Conservation (phyloP, 2,888 invertebrate genomes). For the Perizoma flavofasciatum region DNA sequence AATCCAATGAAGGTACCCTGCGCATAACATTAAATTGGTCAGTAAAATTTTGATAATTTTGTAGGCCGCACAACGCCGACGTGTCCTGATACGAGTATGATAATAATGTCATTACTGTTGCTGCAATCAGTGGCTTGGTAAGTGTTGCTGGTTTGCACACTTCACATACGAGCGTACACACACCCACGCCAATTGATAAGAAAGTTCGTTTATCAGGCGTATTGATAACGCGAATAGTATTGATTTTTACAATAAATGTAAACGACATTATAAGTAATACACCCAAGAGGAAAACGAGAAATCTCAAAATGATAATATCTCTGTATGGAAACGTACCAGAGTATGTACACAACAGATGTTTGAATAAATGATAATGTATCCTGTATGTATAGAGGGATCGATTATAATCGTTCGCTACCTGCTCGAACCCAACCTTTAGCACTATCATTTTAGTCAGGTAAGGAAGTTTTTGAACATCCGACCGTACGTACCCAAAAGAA, state of each 20-base stretch:
- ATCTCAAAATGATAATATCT: neutral
- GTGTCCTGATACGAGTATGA: slow-evolving; percentile 4
- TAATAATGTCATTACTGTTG: slow-evolving; percentile 21
- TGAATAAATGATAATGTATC: slow-evolving; percentile 47
- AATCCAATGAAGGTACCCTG: too few relatives aligned
- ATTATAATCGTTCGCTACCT: slow-evolving; percentile 73
- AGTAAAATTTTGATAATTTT: slow-evolving; percentile 9
- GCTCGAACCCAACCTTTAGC: slow-evolving; percentile 58
- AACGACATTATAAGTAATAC: too few relatives aligned
- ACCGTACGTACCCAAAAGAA: slow-evolving; percentile 42
- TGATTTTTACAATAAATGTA: slow-evolving; percentile 8
- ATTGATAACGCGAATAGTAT: slow-evolving; percentile 21
- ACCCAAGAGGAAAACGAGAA: neutral
- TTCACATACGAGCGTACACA: slow-evolving; percentile 21
- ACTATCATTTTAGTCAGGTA: slow-evolving; percentile 72
- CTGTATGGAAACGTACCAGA: slow-evolving; percentile 13
- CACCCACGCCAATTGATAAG: slow-evolving; percentile 50
- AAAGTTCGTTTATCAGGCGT: slow-evolving; percentile 10
- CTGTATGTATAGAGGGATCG: slow-evolving; percentile 53
- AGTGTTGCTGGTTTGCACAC: slow-evolving; percentile 7
- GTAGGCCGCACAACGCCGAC: slow-evolving; percentile 11
- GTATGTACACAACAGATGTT: slow-evolving; percentile 26
- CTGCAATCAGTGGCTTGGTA: slow-evolving; percentile 20
- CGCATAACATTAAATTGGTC: slow-evolving; percentile 1
- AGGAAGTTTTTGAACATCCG: slow-evolving; percentile 34